Conservation (phyloP, 2,113 vertebrate species). For the Alectura lathami region DNA sequence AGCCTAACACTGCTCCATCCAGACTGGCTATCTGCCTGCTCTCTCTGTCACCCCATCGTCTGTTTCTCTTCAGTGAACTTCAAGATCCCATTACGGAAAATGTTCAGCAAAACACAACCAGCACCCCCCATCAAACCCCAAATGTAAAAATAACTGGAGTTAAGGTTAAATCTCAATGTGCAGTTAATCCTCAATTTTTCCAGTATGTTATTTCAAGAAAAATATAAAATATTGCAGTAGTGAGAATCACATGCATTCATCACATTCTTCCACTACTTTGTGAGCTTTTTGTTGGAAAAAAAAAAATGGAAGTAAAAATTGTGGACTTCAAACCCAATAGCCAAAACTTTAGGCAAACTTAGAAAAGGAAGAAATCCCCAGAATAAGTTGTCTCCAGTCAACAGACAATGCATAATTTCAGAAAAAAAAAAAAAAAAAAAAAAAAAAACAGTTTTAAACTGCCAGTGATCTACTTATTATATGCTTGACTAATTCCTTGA, state of each 20-base stretch:
- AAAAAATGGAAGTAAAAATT: not conserved
- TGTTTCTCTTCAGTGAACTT: not conserved
- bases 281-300: not conserved
- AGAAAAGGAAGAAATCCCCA: not conserved
- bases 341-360: not conserved
- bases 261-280: not conserved
- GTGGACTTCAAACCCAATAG: not conserved
- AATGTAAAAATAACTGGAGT: not conserved
- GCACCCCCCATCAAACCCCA: rapidly evolving
- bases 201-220: not conserved
- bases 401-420: not conserved
- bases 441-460: slow-evolving; percentile 38
- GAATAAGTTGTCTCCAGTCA: slow-evolving; percentile 15
- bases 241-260: not conserved
- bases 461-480: slow-evolving; percentile 17
- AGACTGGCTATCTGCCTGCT: not conserved
- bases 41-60: not conserved
- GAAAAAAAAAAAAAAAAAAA: no score
- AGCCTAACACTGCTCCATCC: no score
- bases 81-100: not conserved
- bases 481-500: slow-evolving; percentile 34
- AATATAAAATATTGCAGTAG: not conserved
- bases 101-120: not conserved
- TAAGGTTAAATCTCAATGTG: not conserved
- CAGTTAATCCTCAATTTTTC: not conserved